phyloP scores from a whole-genome alignment of 2,888 invertebrate genomes.

The Drosophila rellima region DNA sequence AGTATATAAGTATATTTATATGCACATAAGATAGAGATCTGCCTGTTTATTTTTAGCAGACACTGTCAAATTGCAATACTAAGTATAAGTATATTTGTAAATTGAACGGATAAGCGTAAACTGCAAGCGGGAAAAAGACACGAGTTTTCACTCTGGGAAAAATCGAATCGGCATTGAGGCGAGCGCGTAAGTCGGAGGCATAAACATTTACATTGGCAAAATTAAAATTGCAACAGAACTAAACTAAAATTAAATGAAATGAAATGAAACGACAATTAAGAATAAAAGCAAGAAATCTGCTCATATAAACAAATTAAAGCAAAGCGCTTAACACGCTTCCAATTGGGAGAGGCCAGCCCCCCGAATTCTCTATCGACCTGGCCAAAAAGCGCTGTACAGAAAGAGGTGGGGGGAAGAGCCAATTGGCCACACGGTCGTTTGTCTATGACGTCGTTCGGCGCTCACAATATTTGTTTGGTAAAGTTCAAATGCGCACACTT shows the following conservation, averaged over 20 bases:
- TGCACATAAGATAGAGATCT: neutral
- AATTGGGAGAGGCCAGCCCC: slow-evolving; percentile 66
- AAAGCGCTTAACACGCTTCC: slow-evolving; percentile 72
- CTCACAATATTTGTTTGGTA: slow-evolving; percentile 43
- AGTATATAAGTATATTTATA: neutral
- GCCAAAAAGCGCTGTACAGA: neutral
- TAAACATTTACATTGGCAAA: slow-evolving; percentile 54
- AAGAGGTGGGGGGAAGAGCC: neutral
- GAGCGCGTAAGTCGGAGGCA: slow-evolving; percentile 29
- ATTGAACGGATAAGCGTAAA: slow-evolving; percentile 18
- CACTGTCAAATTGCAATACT: slow-evolving; percentile 35
- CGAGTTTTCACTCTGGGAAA: neutral
- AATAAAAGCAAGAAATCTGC: slow-evolving; percentile 62
- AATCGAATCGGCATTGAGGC: slow-evolving; percentile 1
- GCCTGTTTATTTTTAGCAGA: slow-evolving; percentile 32
- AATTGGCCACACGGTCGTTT: slow-evolving; percentile 24
- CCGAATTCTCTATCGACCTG: neutral
- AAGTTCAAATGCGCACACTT: slow-evolving; percentile 76
- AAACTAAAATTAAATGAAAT: slow-evolving; percentile 1
- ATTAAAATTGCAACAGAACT: slow-evolving; percentile 30
- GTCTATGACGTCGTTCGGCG: slow-evolving; percentile 71
- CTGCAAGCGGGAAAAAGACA: slow-evolving; percentile 14
- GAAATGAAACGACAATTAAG: slow-evolving; percentile 63
- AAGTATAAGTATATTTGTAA: neutral
- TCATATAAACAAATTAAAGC: slow-evolving; percentile 69